These are phyloP conservation scores for Phrixothrix hirtus DNA, from an alignment of 2,888 invertebrate genomes.

Conservation along the genomic window DNA sequence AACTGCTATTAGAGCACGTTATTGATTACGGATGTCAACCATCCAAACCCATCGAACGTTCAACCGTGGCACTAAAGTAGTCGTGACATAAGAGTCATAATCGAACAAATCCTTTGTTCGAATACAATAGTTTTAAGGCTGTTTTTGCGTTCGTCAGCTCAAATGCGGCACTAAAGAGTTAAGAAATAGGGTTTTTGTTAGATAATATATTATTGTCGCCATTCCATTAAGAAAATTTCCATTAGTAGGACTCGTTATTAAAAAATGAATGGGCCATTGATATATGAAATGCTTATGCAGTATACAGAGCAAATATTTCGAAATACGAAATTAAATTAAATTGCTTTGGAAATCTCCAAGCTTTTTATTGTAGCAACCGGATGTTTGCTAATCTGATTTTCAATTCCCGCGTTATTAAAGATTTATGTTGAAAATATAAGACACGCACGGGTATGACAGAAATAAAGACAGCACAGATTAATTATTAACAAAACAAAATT, in stretches of 20 bases:
- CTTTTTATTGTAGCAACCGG: conserved; percentile 1
- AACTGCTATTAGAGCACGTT: conserved; percentile 22
- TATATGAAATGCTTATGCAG: neutral
- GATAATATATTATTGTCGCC: conserved; percentile 8
- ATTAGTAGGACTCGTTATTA: conserved; percentile 5
- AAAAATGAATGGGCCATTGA: neutral
- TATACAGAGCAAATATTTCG: neutral
- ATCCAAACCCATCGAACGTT: conserved; percentile 7
- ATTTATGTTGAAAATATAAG: conserved; percentile 3
- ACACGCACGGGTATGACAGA: neutral
- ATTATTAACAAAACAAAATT: neutral
- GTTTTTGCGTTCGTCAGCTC: conserved; percentile 16
- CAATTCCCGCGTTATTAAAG: conserved; percentile 10
- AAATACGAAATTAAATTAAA: conserved; percentile 4
- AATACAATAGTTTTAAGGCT: conserved; percentile 12
- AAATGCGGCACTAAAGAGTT: conserved; percentile 13
- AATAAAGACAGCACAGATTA: neutral
- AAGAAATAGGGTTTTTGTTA: conserved; percentile 6
- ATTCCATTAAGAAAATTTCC: conserved; percentile 10
- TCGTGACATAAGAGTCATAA: conserved; percentile 8
- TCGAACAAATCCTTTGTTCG: conserved; percentile 12
- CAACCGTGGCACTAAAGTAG: conserved; percentile 5
- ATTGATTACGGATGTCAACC: conserved; percentile 25
- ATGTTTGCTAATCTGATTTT: conserved; percentile 10
- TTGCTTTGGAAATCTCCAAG: neutral